Base-by-base conservation (phyloP, 1,140 invertebrate species). In the Drosophila funebris region DNA sequence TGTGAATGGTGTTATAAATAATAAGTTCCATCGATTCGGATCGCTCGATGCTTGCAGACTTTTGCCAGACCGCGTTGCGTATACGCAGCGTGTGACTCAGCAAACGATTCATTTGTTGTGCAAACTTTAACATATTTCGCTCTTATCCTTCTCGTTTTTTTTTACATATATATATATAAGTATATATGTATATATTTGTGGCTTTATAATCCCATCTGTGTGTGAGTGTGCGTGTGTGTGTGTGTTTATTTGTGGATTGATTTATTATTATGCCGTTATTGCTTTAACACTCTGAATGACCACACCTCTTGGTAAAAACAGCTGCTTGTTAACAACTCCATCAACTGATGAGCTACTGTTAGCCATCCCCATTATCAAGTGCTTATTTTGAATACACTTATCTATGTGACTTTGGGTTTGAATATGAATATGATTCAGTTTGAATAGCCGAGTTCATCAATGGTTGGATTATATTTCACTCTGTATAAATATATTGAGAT, bases 261-360 rank as follows among this genome's bases (percentile, higher is more conserved):
- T 81, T 82, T 81, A 81, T 81, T 81, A 66, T 76, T 81, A 43
- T 56, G 68, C 58, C 62, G 61, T 81, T 81, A 81, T 81, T 81
- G 73, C 58, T 53, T 50, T 46, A 31, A 57, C 63, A 52, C 54
- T 66, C 73, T 80, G 29, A 76, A 76, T 62, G 68, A 43, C 39
- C 56, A 29, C 77, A 68, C 62, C 39, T 53, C 57, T 27, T 14
- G 24, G 2, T 9, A 16, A 29, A 20, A 13, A 13, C 18, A 18
- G n/a, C 9, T 22, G 18, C 14, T 11, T 13, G 29, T 24, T 60
- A 50, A 61, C 31, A 44, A 27, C 13, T 27, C 44, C 13, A 61
- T 61, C 31, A 48, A 24, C 3, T 18, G n/a, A 16, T 24, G 20
- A 14, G 22, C 18, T 50, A 18, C 33, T 39, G 8, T 20, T 16